phyloP scores from a whole-genome alignment of 2,797 vertebrate genomes.

The Dipus sagitta region DNA sequence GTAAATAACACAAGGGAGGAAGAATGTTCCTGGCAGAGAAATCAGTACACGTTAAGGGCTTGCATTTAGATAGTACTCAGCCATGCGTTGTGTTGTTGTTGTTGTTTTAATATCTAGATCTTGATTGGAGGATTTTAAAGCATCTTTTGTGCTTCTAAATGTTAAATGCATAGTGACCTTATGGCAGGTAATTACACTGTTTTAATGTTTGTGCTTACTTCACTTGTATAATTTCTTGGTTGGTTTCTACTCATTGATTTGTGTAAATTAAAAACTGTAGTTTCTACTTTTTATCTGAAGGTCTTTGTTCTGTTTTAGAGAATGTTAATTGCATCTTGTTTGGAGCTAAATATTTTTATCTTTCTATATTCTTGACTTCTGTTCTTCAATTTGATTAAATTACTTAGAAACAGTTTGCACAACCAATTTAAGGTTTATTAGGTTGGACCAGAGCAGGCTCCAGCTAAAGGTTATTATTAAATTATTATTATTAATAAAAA shows the following conservation, averaged over 20 bases:
- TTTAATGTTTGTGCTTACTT: not conserved
- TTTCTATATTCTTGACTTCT: not conserved
- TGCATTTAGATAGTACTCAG: not conserved
- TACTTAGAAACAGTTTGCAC: not conserved
- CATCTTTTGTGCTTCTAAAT: not conserved
- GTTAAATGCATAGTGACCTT: not conserved
- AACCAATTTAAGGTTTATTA: not conserved
- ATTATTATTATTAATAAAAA: too few relatives aligned
- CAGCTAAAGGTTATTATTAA: not conserved
- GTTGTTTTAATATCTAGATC: not conserved
- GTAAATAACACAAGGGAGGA: not conserved
- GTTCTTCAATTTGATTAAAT: not conserved
- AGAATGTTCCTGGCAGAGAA: not conserved
- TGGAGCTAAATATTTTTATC: not conserved
- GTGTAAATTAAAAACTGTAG: not conserved
- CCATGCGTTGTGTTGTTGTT: too few relatives aligned
- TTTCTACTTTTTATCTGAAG: not conserved
- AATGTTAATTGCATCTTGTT: not conserved
- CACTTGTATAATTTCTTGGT: not conserved
- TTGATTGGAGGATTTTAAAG: not conserved
- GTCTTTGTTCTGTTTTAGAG: not conserved
- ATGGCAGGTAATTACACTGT: not conserved
- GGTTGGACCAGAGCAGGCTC: not conserved
- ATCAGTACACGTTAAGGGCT: not conserved
- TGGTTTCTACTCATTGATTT: not conserved